Evolutionary conservation across 2,888 invertebrate species (phyloP).

Genomic region (Phasia obesa): DNA sequence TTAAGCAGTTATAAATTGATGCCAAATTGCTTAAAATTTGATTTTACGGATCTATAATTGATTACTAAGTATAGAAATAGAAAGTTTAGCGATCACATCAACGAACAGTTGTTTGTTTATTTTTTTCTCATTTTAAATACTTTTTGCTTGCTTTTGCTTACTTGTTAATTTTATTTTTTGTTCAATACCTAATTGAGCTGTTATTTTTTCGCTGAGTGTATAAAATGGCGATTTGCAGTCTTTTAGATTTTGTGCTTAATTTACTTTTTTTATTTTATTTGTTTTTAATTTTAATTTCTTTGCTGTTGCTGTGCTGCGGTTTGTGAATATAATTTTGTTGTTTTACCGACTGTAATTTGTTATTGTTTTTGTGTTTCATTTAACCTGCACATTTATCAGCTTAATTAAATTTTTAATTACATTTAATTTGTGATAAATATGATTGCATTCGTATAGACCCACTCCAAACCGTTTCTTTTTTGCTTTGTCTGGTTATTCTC

Average conservation of each 20-base stretch:
- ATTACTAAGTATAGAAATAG: too few species aligned
- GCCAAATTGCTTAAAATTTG: too few species aligned
- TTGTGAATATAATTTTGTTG: conserved; percentile 14
- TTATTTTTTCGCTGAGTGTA: not conserved
- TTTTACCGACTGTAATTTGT: not conserved
- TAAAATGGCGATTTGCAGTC: not conserved
- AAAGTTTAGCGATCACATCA: too few species aligned
- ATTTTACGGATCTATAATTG: too few species aligned
- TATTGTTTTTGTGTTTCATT: conserved; percentile 40
- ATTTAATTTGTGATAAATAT: conserved; percentile 53
- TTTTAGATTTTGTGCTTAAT: not conserved
- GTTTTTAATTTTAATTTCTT: conserved; percentile 7
- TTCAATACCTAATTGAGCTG: not conserved
- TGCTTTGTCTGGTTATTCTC: not conserved
- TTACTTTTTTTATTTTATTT: conserved; percentile 12
- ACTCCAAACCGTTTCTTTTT: conserved; percentile 4
- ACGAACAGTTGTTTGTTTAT: too few species aligned
- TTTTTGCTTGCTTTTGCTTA: not conserved
- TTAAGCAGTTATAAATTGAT: too few species aligned
- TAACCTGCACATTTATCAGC: conserved; percentile 57
- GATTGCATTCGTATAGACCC: conserved; percentile 36
- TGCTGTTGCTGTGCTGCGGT: not conserved
- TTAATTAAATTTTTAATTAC: conserved; percentile 68
- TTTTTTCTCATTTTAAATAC: not conserved
- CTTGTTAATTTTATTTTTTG: not conserved